A percentile compares a stretch with the other conserved stretches of the same genome.
phyloP scores from a whole-genome alignment of 1,140 invertebrate genomes.

The Diabrotica virgifera region DNA sequence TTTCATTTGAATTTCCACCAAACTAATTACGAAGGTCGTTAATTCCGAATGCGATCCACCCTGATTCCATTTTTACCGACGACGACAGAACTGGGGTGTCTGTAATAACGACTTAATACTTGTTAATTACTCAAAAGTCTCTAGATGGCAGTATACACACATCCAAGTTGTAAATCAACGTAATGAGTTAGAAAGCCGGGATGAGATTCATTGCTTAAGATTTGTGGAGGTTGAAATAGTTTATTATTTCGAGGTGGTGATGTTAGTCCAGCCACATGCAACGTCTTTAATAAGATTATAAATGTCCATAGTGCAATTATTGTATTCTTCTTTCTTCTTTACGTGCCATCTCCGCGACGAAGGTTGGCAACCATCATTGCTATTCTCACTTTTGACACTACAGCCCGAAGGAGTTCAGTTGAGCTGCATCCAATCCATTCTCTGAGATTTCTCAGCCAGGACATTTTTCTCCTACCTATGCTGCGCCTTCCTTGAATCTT shows the following conservation, averaged over 20 bases:
- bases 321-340: no score
- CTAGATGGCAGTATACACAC: conserved; percentile 25
- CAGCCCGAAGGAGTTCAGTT: no score
- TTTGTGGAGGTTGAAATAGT: conserved; percentile 11
- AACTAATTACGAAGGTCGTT: conserved; percentile 14
- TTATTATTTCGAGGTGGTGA: neutral
- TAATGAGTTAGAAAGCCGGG: conserved; percentile 14
- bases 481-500: no score
- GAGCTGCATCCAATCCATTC: no score
- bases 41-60: conserved; percentile 22
- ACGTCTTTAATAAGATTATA: no score
- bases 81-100: conserved; percentile 17
- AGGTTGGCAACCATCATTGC: no score
- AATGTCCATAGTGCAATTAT: no score
- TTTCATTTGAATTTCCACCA: neutral
- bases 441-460: no score
- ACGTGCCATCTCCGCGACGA: no score
- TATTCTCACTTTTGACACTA: no score
- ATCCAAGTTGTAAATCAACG: conserved; percentile 24
- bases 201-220: conserved; percentile 14
- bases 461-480: no score
- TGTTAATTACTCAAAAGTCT: conserved; percentile 29
- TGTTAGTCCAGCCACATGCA: no score
- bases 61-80: conserved; percentile 22
- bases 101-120: conserved; percentile 28